phyloP scores from a whole-genome alignment of 1,140 invertebrate genomes.

The Temnothorax nylanderi region DNA sequence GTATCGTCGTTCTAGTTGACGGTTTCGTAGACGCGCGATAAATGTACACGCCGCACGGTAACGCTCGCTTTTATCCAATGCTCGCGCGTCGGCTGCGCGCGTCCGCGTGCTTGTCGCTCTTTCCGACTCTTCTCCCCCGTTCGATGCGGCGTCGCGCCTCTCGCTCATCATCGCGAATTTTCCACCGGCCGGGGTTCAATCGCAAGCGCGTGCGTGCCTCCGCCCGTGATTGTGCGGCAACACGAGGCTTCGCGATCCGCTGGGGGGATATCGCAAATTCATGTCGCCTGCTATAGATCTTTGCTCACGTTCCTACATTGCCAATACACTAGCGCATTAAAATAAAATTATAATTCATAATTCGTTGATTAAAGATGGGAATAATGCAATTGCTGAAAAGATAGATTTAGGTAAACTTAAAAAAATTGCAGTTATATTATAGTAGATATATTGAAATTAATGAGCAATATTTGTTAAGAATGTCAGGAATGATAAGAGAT shows the following conservation, averaged over 20 bases:
- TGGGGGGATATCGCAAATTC: neutral
- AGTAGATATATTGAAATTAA: neutral
- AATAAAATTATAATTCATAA: neutral
- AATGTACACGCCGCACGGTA: conserved; percentile 77
- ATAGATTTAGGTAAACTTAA: neutral
- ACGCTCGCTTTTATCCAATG: conserved; percentile 81
- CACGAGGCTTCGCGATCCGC: neutral
- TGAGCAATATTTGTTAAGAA: neutral
- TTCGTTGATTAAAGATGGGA: neutral
- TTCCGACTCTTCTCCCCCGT: conserved; percentile 9
- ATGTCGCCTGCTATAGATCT: neutral
- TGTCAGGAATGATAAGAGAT: neutral
- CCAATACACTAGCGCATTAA: neutral
- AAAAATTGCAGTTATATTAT: neutral
- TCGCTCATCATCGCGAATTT: conserved; percentile 27
- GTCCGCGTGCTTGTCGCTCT: conserved; percentile 61
- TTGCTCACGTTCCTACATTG: conserved; percentile 47
- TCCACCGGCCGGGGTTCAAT: conserved; percentile 30
- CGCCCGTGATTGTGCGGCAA: neutral
- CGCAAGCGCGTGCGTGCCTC: conserved; percentile 28
- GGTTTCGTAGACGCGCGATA: conserved; percentile 77
- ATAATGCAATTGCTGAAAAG: neutral
- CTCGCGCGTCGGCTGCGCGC: conserved; percentile 68
- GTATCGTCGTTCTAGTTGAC: conserved; percentile 72
- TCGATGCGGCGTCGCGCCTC: neutral